phyloP scores from a whole-genome alignment of 1,140 invertebrate genomes.

The Heliconius congener region DNA sequence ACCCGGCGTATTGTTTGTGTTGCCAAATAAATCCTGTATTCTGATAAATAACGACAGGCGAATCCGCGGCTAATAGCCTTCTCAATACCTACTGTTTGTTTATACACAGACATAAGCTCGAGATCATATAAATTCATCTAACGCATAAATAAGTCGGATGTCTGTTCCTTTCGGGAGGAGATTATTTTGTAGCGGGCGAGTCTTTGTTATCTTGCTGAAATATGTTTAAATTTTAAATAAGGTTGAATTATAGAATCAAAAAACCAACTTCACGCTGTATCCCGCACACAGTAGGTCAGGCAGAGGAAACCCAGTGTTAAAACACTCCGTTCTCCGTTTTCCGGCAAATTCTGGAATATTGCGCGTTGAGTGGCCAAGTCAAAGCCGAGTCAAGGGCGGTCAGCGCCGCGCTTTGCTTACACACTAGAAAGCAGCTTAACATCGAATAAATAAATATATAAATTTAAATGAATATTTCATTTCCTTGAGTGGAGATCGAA shows the following conservation, averaged over 20 bases:
- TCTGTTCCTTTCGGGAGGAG: neutral
- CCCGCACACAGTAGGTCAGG: no score
- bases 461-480: no score
- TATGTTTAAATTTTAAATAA: no score
- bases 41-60: constrained; percentile 21
- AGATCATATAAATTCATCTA: constrained; percentile 4
- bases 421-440: no score
- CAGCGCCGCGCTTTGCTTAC: no score
- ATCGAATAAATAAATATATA: no score
- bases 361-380: neutral
- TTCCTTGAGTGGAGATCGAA: no score
- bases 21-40: constrained; percentile 28
- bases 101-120: constrained; percentile 18
- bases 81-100: constrained; percentile 19
- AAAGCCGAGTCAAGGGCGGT: no score
- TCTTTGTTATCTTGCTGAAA: neutral
- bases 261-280: neutral
- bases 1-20: constrained; percentile 32
- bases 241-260: no score
- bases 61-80: constrained; percentile 24
- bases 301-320: no score
- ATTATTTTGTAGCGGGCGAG: neutral
- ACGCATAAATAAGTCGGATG: constrained; percentile 7
- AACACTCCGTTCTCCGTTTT: no score
- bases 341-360: no score